Conservation (phyloP, 92 coral and sea anemone species). For the Actinernus sp. region DNA sequence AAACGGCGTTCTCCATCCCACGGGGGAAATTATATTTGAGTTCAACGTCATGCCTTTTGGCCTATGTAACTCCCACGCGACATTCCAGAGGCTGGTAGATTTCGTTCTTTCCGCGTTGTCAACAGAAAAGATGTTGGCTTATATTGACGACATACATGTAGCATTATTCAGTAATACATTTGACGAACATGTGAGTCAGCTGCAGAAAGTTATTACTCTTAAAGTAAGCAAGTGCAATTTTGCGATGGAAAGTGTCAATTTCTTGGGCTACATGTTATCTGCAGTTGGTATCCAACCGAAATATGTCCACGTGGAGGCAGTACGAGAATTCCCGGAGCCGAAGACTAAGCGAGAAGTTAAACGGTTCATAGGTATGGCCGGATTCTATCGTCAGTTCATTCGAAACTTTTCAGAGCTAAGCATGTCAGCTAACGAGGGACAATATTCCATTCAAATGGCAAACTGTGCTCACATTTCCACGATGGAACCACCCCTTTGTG, state of each 20-base stretch:
- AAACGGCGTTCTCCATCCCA: not conserved
- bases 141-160: conserved; percentile 2
- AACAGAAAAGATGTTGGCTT: not conserved
- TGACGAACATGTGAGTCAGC: not conserved
- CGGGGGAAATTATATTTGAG: not conserved
- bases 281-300: not conserved
- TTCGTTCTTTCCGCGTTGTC: not conserved
- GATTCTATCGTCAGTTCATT: too few species aligned
- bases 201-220: not conserved
- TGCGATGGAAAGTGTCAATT: too few species aligned
- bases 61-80: not conserved
- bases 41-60: too few species aligned
- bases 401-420: too few species aligned
- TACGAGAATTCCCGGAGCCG: not conserved
- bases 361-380: too few species aligned
- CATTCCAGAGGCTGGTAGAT: not conserved
- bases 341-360: not conserved
- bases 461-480: too few species aligned
- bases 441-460: too few species aligned
- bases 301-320: not conserved
- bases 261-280: not conserved
- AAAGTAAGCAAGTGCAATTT: not conserved
- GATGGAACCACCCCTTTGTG: too few species aligned
- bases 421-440: too few species aligned
- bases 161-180: too few species aligned